Conservation (phyloP, 1,140 invertebrate species). For the Mizuhopecten yessoensis region DNA sequence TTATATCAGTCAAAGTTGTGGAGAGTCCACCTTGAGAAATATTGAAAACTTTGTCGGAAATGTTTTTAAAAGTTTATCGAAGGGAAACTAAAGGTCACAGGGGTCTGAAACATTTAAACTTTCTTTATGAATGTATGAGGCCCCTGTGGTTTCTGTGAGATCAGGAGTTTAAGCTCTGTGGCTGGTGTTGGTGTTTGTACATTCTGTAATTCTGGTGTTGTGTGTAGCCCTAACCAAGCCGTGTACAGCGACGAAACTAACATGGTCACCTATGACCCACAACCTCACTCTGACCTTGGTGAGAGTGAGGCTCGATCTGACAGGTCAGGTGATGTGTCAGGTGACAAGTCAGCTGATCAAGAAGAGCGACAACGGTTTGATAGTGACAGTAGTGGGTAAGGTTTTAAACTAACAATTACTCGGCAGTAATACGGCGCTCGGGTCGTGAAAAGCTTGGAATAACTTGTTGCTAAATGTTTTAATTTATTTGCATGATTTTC, state of each 20-base stretch:
- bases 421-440: neutral
- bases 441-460: too few species aligned
- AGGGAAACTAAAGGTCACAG: neutral
- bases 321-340: conserved; percentile 23
- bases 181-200: neutral
- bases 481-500: too few species aligned
- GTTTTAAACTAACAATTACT: too few species aligned
- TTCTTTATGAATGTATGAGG: neutral
- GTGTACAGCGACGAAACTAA: neutral
- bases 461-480: too few species aligned
- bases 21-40: too few species aligned
- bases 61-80: too few species aligned
- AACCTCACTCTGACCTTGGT: conserved; percentile 37
- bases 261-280: neutral
- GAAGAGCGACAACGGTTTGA: neutral
- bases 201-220: conserved; percentile 16
- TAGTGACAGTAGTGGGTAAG: conserved; percentile 37
- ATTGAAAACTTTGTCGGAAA: too few species aligned
- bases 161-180: neutral
- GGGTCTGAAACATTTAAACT: neutral
- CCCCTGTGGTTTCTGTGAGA: neutral
- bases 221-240: neutral
- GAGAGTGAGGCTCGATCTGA: conserved; percentile 26
- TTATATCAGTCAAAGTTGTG: too few species aligned
- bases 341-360: conserved; percentile 37